Conservation (phyloP, 37 sponge, comb jelly and placozoan genomes). For the Petrosia ficiformis region DNA sequence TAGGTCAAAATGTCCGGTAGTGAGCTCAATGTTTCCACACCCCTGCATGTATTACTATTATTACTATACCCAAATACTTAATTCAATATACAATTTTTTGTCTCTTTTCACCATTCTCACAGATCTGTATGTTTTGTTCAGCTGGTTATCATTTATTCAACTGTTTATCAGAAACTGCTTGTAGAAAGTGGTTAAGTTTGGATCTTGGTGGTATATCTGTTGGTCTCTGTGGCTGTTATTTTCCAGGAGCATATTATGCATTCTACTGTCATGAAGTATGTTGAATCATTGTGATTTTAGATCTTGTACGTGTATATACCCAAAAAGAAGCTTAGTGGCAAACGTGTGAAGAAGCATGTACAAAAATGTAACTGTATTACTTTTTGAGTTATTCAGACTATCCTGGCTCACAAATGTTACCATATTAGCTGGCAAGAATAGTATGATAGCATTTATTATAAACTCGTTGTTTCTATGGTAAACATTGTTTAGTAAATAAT, state of each 20-base stretch:
- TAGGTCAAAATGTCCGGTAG: too few species aligned
- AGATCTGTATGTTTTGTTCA: constrained; percentile 74
- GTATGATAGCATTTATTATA: too few species aligned
- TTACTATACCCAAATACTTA: neutral
- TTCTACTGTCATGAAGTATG: constrained; percentile 79
- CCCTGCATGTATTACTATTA: neutral
- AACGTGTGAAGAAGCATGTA: too few species aligned
- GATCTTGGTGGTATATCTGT: constrained; percentile 78
- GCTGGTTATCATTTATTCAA: constrained; percentile 71
- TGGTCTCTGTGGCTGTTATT: constrained; percentile 83
- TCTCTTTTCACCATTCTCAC: constrained; percentile 19
- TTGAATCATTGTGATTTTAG: neutral
- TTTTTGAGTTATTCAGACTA: too few species aligned
- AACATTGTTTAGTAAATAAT: too few species aligned
- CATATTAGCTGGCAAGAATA: too few species aligned
- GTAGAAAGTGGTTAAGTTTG: constrained; percentile 67
- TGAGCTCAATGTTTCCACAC: too few species aligned
- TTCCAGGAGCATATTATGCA: constrained; percentile 86
- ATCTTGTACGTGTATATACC: neutral
- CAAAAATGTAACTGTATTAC: too few species aligned
- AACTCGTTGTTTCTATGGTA: too few species aligned
- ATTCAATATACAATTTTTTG: neutral
- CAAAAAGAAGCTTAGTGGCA: neutral
- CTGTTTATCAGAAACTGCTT: constrained; percentile 79
- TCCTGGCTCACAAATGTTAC: too few species aligned